Evolutionary conservation across 2,888 invertebrate genomes (phyloP).

Genomic region (Calliphora vomitoria): DNA sequence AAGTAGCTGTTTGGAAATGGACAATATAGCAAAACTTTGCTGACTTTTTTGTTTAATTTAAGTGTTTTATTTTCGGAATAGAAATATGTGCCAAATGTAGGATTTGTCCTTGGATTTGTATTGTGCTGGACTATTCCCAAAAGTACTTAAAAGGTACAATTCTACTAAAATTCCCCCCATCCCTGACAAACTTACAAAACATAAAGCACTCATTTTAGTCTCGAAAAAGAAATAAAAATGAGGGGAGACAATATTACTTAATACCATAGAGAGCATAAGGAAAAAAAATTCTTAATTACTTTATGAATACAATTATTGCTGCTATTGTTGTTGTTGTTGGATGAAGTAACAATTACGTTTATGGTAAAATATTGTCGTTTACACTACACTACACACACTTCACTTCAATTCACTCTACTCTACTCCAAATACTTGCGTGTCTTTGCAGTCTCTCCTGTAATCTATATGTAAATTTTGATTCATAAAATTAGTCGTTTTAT

Average conservation of each 20-base stretch:
- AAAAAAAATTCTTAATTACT: constrained; percentile 58
- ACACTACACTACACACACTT: not conserved
- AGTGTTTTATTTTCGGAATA: too few relatives aligned
- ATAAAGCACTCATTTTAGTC: not conserved
- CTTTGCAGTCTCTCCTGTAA: not conserved
- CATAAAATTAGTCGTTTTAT: not conserved
- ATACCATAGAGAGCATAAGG: constrained; percentile 1
- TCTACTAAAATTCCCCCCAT: not conserved
- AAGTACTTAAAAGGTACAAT: too few relatives aligned
- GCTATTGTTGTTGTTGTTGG: constrained; percentile 16
- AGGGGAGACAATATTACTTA: not conserved
- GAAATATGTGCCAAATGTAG: too few relatives aligned
- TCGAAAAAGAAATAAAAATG: not conserved
- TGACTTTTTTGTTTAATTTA: too few relatives aligned
- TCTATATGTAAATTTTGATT: constrained; percentile 34
- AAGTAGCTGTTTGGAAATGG: too few relatives aligned
- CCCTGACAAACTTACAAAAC: not conserved
- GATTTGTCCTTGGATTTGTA: too few relatives aligned
- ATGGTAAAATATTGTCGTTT: constrained; percentile 1
- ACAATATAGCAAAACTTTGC: too few relatives aligned
- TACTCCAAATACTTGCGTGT: not conserved
- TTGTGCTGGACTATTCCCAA: too few relatives aligned
- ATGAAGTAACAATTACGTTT: constrained; percentile 55
- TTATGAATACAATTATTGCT: constrained; percentile 57
- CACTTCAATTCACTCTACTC: not conserved